Evolutionary conservation across 2,888 invertebrate species (phyloP), one percentile per base, ranked within the genome.

Genomic region (Pachycephus smyrnensis): DNA sequence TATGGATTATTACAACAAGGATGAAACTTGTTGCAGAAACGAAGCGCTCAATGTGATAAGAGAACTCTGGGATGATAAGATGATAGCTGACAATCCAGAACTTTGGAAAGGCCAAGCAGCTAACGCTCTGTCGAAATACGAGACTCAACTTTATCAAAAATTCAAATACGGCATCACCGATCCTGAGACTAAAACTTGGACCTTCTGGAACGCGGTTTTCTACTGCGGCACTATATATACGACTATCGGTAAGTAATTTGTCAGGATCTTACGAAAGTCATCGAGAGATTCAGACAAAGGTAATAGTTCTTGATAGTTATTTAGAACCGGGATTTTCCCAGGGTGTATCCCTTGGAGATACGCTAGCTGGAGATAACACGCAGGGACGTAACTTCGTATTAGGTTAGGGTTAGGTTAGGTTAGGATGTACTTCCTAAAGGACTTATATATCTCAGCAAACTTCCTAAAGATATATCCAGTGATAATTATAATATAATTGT

Each of bases 171-270:
- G 92, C 1, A 89, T 92, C 75, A 90, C 90, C 0, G 91, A 90
- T 73, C 92, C 93, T 69, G 92, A 91, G 4, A 90, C 91, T 32
- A 94, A 92, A 83, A 93, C 94, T 0, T 97, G 97, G 97, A 94
- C 95, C 0, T 96, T 97, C 89, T 96, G 96, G 95, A 97, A 97
- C 89, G 94, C 97, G 0, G 94, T 97, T 92, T 97, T 97, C 86
- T 97, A 95, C 87, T 96, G 97, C 84, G 96, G 97, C 71, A 97
- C 97, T 35, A 95, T 97, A 88, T 97, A 96, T 87, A 97, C 97
- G 15, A 97, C 97, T 15, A 97, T 97, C 88, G 97, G 97, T 97
- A 88, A 94, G 94, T 92, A 69, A 12, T 55, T 23, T 71, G 73
- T 76, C 55, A 55, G 9, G 55, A 55, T 23, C 55, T 55, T 55